Percentiles rank a stretch among this genome's conserved stretches.
Evolutionary conservation across 2,797 vertebrate species (phyloP).

Genomic region (Siniperca scherzeri): DNA sequence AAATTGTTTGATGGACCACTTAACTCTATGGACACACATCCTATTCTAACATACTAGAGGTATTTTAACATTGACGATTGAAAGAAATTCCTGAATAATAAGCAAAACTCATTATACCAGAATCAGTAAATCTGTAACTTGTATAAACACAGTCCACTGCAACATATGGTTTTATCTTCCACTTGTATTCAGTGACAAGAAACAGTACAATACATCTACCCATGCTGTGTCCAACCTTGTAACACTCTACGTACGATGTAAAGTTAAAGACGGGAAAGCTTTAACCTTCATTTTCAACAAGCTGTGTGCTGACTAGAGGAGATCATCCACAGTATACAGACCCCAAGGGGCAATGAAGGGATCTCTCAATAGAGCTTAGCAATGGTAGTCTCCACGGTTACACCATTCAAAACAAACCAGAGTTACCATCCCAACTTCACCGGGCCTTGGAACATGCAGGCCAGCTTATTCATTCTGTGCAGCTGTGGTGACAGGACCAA

Average conservation of each 20-base stretch:
- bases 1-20: too few relatives aligned
- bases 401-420: slow-evolving; percentile 71
- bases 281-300: slow-evolving; percentile 45
- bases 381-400: slow-evolving; percentile 62
- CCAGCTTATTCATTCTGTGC: slow-evolving; percentile 61
- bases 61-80: too few relatives aligned
- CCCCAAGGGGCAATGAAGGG: slow-evolving; percentile 41
- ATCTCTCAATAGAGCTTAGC: slow-evolving; percentile 69
- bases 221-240: neutral
- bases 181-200: neutral
- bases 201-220: neutral
- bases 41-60: too few relatives aligned
- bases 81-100: neutral
- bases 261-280: neutral
- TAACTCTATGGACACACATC: too few relatives aligned
- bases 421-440: slow-evolving; percentile 84
- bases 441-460: slow-evolving; percentile 67
- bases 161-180: neutral
- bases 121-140: neutral
- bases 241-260: neutral
- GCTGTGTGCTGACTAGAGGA: slow-evolving; percentile 26
- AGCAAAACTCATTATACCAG: neutral
- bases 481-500: slow-evolving; percentile 52
- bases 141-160: neutral
- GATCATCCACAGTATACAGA: slow-evolving; percentile 36